Base-by-base conservation (phyloP, 2,113 vertebrate genomes). In the Python bivittatus region DNA sequence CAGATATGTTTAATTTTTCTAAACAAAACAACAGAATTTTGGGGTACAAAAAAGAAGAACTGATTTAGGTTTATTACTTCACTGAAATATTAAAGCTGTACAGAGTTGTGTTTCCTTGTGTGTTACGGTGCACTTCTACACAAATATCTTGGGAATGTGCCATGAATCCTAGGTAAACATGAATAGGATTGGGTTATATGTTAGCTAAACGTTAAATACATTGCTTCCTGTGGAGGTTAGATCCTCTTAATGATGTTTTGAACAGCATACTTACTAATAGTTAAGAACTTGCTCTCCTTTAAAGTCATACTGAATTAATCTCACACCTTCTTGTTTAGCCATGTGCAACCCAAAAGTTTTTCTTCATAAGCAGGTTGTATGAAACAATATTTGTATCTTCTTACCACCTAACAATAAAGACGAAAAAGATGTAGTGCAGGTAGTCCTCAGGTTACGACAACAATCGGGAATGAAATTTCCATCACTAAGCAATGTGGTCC, bases 141-240 rank as follows among this genome's bases (percentile, higher is more conserved):
- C 20, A 57, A 54, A 56, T 54, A n/a, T 17, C 29, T 56, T 86
- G 29, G 53, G n/a, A 57, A 7, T 57, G 10, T 33, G 17, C 29
- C 53, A 9, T 89, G 72, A 94, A 93, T 97, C 33, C 68, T 72
- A 72, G 6, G 33, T 72, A 72, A 72, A 72, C 15, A 72, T 72
- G 7, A 72, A 38, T 20, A 72, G 68, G n/a, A 72, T 38, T 72
- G n/a, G 68, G 68, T 1, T 72, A 6, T n/a, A 20, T 72, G 95
- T 96, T 90, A 96, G 92, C 84, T 95, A 94, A 72, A 72, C 20
- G 97, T 97, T 95, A 94, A 92, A 86, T 86, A 94, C 61, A 44
- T 90, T 93, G 95, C 98, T 92, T 96, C 95, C 97, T 97, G 42
- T 97, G 96, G 97, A 92, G 95, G 96, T 52, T 33, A 94, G 97